Evolutionary conservation across 2,888 invertebrate genomes (phyloP).

Genomic region (Eupeodes latifasciatus): DNA sequence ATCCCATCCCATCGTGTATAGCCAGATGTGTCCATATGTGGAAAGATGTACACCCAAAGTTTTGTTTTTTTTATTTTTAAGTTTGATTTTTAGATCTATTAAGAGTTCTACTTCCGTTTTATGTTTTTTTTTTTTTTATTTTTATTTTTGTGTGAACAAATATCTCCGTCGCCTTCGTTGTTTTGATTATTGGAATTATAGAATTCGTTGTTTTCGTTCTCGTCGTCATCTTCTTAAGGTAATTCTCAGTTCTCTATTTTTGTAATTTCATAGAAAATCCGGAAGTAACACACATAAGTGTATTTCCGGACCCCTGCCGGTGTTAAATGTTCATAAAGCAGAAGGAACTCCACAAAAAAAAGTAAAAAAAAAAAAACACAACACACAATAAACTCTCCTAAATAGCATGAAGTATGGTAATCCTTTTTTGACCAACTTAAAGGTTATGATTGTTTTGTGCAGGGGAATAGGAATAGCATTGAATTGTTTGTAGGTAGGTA

Average conservation of each 20-base stretch:
- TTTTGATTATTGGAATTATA: too few relatives aligned
- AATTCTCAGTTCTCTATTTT: slow-evolving; percentile 51
- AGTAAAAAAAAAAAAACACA: too few relatives aligned
- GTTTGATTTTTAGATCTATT: slow-evolving; percentile 43
- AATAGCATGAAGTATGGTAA: slow-evolving; percentile 73
- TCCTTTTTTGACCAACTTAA: slow-evolving; percentile 78
- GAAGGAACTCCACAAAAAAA: slow-evolving; percentile 37
- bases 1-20: slow-evolving; percentile 60
- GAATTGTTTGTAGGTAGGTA: slow-evolving; percentile 33
- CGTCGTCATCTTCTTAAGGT: slow-evolving; percentile 27
- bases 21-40: slow-evolving; percentile 66
- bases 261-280: slow-evolving; percentile 55
- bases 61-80: slow-evolving; percentile 1
- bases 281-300: slow-evolving; percentile 72
- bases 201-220: too few relatives aligned
- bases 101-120: slow-evolving; percentile 62
- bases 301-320: slow-evolving; percentile 63
- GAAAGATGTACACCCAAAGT: slow-evolving; percentile 31
- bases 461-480: not conserved
- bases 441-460: slow-evolving; percentile 30
- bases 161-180: too few relatives aligned
- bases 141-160: not conserved
- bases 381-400: not conserved
- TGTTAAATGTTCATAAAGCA: slow-evolving; percentile 28
- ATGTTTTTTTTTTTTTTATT: slow-evolving; percentile 6